Percentiles rank a stretch among this genome's conserved stretches.
Evolutionary conservation across 2,113 vertebrate genomes (phyloP).

Genomic region (Sander lucioperca): DNA sequence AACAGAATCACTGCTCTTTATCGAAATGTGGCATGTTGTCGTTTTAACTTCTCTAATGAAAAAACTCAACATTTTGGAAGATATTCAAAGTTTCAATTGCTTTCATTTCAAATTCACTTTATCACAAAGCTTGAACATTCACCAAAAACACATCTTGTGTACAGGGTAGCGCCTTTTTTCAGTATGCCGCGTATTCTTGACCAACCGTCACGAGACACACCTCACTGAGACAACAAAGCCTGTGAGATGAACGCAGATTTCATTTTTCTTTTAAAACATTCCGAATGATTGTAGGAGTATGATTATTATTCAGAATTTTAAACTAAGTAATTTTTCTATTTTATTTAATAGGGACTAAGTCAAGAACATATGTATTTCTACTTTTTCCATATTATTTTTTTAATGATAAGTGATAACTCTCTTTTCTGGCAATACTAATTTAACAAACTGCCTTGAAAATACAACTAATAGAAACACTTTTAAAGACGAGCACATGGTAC

Average conservation of each 20-base stretch:
- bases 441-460: not conserved
- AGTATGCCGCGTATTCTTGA: not conserved
- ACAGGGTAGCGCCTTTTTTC: not conserved
- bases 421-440: not conserved
- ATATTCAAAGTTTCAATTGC: constrained; percentile 1
- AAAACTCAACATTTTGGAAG: not conserved
- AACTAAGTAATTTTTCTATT: not conserved
- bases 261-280: too few species aligned
- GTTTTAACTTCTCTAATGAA: not conserved
- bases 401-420: not conserved
- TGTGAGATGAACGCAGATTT: not conserved
- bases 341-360: not conserved
- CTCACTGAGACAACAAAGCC: constrained; percentile 46
- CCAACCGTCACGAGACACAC: constrained; percentile 35
- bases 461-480: not conserved
- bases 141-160: not conserved
- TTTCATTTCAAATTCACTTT: not conserved
- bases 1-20: not conserved
- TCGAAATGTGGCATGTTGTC: not conserved
- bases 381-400: not conserved
- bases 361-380: not conserved
- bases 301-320: not conserved
- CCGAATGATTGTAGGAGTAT: not conserved
- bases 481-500: not conserved
- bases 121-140: not conserved